These are phyloP conservation scores for Tapirus terrestris DNA, from an alignment of 2,113 vertebrate genomes.

Conservation along the genomic window DNA sequence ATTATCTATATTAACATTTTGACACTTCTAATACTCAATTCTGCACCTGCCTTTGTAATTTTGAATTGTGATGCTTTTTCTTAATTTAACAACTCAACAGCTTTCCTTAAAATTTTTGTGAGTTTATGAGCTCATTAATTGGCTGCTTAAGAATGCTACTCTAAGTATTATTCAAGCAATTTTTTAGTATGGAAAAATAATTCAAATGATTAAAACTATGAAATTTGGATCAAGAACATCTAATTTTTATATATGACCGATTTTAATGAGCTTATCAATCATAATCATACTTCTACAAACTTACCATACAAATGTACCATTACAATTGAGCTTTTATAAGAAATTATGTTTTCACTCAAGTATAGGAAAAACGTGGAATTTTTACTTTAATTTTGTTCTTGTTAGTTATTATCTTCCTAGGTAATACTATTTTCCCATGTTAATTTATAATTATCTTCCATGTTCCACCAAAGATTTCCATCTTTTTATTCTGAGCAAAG, in stretches of 20 bases:
- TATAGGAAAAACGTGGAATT: not conserved
- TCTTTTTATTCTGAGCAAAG: not conserved
- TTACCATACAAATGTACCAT: not conserved
- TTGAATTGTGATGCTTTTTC: not conserved
- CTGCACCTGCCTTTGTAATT: not conserved
- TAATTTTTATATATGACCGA: not conserved
- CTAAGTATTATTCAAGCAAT: not conserved
- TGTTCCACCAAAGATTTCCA: not conserved
- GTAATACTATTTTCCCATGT: not conserved
- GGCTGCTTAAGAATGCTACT: not conserved
- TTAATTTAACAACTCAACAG: not conserved
- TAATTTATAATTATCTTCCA: not conserved
- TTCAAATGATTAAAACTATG: not conserved
- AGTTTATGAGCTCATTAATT: not conserved
- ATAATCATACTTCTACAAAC: not conserved
- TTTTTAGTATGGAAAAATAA: not conserved
- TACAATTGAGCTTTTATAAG: not conserved
- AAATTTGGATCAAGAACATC: not conserved
- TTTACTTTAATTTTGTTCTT: not conserved
- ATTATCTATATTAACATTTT: not conserved
- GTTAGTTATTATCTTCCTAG: not conserved
- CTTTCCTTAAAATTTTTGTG: not conserved
- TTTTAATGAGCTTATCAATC: not conserved
- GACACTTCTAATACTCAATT: not conserved
- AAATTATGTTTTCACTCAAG: not conserved